These are phyloP conservation scores for Lophotis ruficrista DNA, from an alignment of 2,113 vertebrate species.

Conservation along the genomic window DNA sequence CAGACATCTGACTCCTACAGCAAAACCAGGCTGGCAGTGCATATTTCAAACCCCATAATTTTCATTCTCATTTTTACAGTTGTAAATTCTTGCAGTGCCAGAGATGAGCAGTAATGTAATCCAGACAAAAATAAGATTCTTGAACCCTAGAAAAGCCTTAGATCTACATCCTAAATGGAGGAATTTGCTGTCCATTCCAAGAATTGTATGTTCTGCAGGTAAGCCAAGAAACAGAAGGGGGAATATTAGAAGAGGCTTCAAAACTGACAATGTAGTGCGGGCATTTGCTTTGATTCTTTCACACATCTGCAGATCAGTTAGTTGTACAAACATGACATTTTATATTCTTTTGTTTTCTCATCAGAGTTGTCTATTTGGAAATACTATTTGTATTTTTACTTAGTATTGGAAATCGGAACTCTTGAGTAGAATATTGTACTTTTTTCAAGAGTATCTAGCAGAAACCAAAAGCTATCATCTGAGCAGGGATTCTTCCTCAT, in stretches of 20 bases:
- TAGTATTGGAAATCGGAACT: neutral
- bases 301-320: neutral
- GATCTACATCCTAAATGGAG: conserved; percentile 9
- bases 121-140: conserved; percentile 38
- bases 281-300: neutral
- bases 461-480: neutral
- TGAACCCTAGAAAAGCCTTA: neutral
- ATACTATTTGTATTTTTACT: neutral
- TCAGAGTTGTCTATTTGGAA: neutral
- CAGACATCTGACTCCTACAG: neutral
- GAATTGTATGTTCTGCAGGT: neutral
- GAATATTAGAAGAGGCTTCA: neutral
- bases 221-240: neutral
- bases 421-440: too few species aligned
- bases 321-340: neutral
- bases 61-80: conserved; percentile 26
- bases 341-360: neutral
- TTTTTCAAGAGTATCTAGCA: neutral
- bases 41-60: neutral
- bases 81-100: conserved; percentile 33
- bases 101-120: neutral
- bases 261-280: neutral
- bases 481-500: neutral
- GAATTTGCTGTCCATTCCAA: neutral
- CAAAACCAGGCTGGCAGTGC: neutral